These are phyloP conservation scores for Percopsis transmontana DNA, from an alignment of 2,113 vertebrate genomes.

Conservation along the genomic window DNA sequence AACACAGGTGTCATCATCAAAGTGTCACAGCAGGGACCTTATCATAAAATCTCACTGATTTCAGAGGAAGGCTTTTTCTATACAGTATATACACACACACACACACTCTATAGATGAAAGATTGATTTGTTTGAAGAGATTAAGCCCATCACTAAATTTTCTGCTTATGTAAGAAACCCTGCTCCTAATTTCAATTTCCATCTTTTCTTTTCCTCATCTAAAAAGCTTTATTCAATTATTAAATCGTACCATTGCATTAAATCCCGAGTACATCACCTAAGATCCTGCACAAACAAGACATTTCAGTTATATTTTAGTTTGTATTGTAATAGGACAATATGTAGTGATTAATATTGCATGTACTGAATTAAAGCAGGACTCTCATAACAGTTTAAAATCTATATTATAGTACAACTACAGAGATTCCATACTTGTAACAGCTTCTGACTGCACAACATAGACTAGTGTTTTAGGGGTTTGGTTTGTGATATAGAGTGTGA, in stretches of 20 bases:
- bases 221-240: not conserved
- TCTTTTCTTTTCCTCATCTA: not conserved
- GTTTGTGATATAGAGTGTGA: no score
- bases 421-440: not conserved
- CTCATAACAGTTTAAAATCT: not conserved
- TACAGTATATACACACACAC: conserved; percentile 24
- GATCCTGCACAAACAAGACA: no score
- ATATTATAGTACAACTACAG: not conserved
- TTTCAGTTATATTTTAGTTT: no score
- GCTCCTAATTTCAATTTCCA: conserved; percentile 13
- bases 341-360: no score
- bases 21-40: conserved; percentile 1
- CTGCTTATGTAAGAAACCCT: conserved; percentile 35
- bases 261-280: not conserved
- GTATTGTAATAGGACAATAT: not conserved
- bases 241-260: not conserved
- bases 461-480: no score
- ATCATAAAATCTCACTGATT: conserved; percentile 22
- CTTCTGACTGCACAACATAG: not conserved
- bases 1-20: not conserved
- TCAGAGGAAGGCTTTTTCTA: conserved; percentile 6
- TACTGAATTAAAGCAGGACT: not conserved
- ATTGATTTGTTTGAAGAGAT: conserved; percentile 45
- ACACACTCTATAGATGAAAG: conserved; percentile 10
- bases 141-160: conserved; percentile 39